Base-by-base conservation (phyloP, 2,113 vertebrate species). In the Motacilla alba region DNA sequence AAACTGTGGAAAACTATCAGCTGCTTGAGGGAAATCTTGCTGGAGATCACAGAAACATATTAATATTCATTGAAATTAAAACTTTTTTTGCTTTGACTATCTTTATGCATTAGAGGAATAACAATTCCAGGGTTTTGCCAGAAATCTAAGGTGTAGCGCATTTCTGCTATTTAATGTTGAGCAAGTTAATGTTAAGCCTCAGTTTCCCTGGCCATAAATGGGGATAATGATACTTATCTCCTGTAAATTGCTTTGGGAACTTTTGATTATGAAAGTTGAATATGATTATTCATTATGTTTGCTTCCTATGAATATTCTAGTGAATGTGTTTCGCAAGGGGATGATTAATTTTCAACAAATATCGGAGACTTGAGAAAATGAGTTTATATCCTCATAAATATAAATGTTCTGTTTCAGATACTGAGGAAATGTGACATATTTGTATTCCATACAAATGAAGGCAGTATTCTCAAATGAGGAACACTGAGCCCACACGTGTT, bases 271-370 rank as follows among this genome's bases (percentile, higher is more conserved):
- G 83, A 68, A 94, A 90, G 82, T 41, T 93, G 88, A 94, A 93
- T 86, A 93, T 94, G 80, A 95, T 94, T 95, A 96, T 96, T 96
- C 86, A 66, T 95, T 80, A 93, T 96, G 90, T 95, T 96, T 96
- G 92, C 95, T 86, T 94, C 95, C 93, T 95, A 96, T 95, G 95
- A 97, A 96, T 97, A 97, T 97, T 95, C 85, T 94, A 95, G 94
- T 92, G 93, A 88, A 92, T 77, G 74, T 94, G 82, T 96, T 96
- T 96, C 41, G 1, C 94, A 92, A 90, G 93, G 90, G 93, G 94
- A 95, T 95, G 96, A 95, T 96, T 95, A 97, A 94, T 96, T 96
- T 97, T 95, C 96, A 94, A 89, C 95, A 95, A 95, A 96, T 97
- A 96, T 96, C 11, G 2, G 89, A 94, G 95, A 90, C 91, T 91